These are phyloP conservation scores for Typhlichthys eigenmanni DNA, from an alignment of 2,797 vertebrate genomes.

Conservation along the genomic window DNA sequence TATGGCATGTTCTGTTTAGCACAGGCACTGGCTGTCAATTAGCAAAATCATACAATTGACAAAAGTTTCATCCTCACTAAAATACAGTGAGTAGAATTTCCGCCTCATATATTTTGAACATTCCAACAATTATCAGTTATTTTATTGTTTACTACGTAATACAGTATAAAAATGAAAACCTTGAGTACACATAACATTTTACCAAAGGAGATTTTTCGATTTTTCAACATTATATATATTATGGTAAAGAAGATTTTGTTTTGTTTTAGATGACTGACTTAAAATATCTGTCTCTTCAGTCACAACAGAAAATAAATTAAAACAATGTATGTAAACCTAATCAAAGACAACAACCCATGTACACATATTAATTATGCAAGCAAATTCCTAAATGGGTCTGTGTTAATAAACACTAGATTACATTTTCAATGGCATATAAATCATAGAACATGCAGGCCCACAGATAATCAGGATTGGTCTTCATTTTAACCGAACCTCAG, in stretches of 20 bases:
- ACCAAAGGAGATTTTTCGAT: conserved; percentile 35
- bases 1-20: conserved; percentile 10
- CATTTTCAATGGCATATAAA: background rate
- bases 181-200: conserved; percentile 41
- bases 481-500: background rate
- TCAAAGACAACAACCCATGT: background rate
- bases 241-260: background rate
- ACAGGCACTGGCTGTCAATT: conserved; percentile 32
- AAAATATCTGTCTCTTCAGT: too few relatives aligned
- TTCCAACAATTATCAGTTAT: conserved; percentile 11
- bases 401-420: background rate
- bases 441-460: background rate
- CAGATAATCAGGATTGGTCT: background rate
- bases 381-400: too few relatives aligned
- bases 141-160: conserved; percentile 28
- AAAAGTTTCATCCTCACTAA: conserved; percentile 16
- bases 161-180: conserved; percentile 68
- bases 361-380: background rate
- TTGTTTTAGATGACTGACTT: too few relatives aligned
- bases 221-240: background rate
- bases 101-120: conserved; percentile 7
- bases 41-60: conserved; percentile 32
- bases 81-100: conserved; percentile 14
- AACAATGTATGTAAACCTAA: conserved; percentile 6
- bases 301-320: background rate